Conservation (phyloP, 2,797 vertebrate species). For the Pipistrellus pygmaeus region DNA sequence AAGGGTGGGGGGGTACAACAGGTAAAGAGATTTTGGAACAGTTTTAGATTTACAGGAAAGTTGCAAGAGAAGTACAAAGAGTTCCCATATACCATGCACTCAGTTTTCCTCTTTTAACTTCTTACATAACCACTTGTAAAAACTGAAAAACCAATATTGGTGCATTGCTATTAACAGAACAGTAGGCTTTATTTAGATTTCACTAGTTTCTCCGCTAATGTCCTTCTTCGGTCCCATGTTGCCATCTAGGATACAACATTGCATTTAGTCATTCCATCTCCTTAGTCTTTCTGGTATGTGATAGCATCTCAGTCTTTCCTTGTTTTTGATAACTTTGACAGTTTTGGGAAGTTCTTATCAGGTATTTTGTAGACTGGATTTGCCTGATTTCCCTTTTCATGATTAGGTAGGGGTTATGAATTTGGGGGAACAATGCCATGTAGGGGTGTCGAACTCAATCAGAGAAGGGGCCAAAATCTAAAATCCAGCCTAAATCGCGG, state of each 20-base stretch:
- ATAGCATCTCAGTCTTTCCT: not conserved
- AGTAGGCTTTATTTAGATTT: not conserved
- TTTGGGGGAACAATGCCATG: not conserved
- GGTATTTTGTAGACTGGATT: not conserved
- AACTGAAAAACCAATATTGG: not conserved
- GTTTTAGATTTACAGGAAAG: slow-evolving; percentile 14
- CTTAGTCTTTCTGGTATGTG: not conserved
- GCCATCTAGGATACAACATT: not conserved
- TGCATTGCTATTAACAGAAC: not conserved
- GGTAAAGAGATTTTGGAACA: not conserved
- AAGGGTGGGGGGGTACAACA: not conserved
- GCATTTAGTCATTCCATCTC: not conserved
- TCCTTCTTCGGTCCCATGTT: not conserved
- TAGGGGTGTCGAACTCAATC: too few species aligned
- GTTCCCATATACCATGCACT: not conserved
- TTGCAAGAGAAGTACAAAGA: not conserved
- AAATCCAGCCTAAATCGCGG: too few species aligned
- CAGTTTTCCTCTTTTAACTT: not conserved
- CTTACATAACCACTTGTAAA: not conserved
- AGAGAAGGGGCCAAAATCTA: too few species aligned
- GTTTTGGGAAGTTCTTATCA: not conserved
- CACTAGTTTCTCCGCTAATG: not conserved
- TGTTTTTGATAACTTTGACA: not conserved
- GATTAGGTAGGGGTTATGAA: not conserved
- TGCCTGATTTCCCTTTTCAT: not conserved